Conservation (phyloP, 2,797 vertebrate genomes). For the Gymnothorax javanicus region DNA sequence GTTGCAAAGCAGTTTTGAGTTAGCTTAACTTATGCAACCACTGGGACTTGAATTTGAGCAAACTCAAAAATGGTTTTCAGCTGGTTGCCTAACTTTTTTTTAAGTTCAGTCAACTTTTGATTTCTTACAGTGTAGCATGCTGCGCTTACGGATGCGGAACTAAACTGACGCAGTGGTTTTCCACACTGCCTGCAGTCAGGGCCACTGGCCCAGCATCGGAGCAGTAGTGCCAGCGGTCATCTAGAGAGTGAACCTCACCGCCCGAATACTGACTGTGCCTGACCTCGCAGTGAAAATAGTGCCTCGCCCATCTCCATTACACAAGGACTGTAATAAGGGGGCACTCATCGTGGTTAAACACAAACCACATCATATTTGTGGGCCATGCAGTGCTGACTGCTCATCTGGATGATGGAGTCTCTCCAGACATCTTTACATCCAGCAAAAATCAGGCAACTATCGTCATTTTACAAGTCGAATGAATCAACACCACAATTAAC, state of each 20-base stretch:
- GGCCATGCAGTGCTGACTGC: background rate
- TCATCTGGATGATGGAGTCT: constrained; percentile 15
- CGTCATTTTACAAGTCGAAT: background rate
- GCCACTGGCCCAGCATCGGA: background rate
- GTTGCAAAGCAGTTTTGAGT: too few species aligned
- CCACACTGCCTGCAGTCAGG: background rate
- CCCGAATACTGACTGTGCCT: constrained; percentile 36
- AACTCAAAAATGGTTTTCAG: too few species aligned
- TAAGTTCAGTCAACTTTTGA: too few species aligned
- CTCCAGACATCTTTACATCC: background rate
- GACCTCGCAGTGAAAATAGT: constrained; percentile 36
- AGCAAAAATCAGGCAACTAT: background rate
- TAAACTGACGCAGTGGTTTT: constrained; percentile 11
- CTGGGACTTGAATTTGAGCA: too few species aligned
- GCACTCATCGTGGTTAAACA: background rate
- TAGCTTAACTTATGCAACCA: too few species aligned
- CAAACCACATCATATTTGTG: constrained; percentile 21
- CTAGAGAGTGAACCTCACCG: constrained; percentile 33
- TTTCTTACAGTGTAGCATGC: too few species aligned
- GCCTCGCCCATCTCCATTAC: background rate
- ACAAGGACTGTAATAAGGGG: background rate
- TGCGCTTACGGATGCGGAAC: background rate
- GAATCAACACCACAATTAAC: background rate
- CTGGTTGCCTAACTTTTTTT: too few species aligned
- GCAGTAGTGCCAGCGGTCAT: background rate